A percentile compares a stretch with the other conserved stretches of the same genome.
Conservation (phyloP, 2,888 invertebrate genomes). For the Euzophera pinguis region DNA sequence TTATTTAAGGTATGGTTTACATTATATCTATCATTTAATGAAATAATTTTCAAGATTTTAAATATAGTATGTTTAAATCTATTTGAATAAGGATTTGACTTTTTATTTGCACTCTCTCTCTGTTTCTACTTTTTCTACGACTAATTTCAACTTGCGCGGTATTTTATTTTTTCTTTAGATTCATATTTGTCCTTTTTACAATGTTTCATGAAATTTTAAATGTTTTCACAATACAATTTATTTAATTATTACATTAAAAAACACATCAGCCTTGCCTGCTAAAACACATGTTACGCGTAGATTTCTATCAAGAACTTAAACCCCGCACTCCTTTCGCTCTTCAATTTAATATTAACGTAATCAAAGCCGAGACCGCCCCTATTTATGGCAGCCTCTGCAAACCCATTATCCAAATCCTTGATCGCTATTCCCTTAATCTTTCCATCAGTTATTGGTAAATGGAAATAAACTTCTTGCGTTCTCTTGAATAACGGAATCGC, state of each 20-base stretch:
- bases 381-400: constrained; percentile 58
- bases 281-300: constrained; percentile 46
- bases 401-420: constrained; percentile 57
- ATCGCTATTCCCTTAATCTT: constrained; percentile 68
- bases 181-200: no score
- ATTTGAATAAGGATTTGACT: no score
- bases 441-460: constrained; percentile 45
- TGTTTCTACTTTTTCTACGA: no score
- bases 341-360: constrained; percentile 62
- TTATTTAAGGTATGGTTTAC: neutral
- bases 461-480: constrained; percentile 40
- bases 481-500: constrained; percentile 40
- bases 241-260: no score
- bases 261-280: no score
- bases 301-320: constrained; percentile 57
- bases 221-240: no score
- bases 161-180: no score
- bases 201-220: no score
- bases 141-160: no score
- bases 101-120: no score
- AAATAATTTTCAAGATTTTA: neutral
- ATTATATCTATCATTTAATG: neutral
- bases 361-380: constrained; percentile 63
- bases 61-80: no score
- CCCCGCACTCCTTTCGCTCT: constrained; percentile 63